A percentile compares a stretch with the other conserved stretches of the same genome.
Evolutionary conservation across 2,113 vertebrate genomes (phyloP).

Genomic region (Psettodes erumei): DNA sequence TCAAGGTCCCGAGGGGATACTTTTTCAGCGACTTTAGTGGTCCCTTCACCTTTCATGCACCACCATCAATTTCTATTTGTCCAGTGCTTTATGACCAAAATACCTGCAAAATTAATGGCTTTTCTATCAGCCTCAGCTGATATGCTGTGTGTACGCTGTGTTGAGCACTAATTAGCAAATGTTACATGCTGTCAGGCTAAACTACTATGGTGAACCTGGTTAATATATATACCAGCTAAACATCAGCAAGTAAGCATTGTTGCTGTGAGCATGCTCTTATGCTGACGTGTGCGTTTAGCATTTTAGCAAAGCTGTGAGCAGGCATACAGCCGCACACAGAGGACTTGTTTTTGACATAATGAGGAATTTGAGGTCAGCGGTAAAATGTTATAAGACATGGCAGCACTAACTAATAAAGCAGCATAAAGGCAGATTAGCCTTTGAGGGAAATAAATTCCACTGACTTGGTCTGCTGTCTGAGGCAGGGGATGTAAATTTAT

Average conservation of each 20-base stretch:
- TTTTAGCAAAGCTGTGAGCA: not conserved
- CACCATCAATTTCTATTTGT: not conserved
- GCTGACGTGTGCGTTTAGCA: not conserved
- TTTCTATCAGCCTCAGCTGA: not conserved
- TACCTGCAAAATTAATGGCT: not conserved
- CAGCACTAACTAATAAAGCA: constrained; percentile 15
- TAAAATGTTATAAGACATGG: not conserved
- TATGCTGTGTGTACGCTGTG: no score
- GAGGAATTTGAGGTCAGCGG: not conserved
- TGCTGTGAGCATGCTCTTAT: not conserved
- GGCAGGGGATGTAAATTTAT: constrained; percentile 44
- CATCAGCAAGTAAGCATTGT: not conserved
- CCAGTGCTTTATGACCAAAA: not conserved
- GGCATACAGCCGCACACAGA: not conserved
- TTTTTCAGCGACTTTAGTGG: not conserved
- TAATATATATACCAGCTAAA: not conserved
- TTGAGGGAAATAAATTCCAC: constrained; percentile 22
- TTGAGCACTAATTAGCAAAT: not conserved
- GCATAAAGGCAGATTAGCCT: constrained; percentile 6
- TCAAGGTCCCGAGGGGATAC: not conserved
- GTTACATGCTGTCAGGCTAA: not conserved
- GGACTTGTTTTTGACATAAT: not conserved
- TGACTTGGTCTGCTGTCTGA: constrained; percentile 36
- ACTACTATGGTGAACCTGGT: not conserved
- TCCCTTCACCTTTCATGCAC: not conserved